Conservation (phyloP, 2,797 vertebrate species). For the Prunella strophiata region DNA sequence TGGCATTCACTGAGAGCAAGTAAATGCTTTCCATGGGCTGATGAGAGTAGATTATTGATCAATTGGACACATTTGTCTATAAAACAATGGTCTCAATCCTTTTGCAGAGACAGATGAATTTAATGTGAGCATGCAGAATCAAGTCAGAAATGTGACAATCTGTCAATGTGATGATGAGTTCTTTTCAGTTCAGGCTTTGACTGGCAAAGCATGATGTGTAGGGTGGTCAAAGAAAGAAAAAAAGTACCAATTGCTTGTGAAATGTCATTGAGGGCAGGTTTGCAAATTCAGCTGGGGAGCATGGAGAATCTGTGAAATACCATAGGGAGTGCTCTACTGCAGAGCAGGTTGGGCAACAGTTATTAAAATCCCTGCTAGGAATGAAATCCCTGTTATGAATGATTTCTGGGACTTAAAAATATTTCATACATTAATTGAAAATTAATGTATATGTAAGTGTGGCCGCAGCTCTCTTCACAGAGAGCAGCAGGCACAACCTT, state of each 20-base stretch:
- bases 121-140: not conserved
- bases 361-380: not conserved
- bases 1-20: not conserved
- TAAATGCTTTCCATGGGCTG: slow-evolving; percentile 20
- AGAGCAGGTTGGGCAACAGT: not conserved
- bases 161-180: not conserved
- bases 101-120: not conserved
- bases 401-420: not conserved
- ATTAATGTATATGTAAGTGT: not conserved
- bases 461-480: too few relatives aligned
- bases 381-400: not conserved
- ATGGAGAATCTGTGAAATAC: not conserved
- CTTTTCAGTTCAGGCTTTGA: not conserved
- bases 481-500: too few relatives aligned
- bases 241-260: not conserved
- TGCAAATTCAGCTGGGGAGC: not conserved
- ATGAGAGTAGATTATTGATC: slow-evolving; percentile 10
- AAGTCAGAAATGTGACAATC: not conserved
- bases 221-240: not conserved
- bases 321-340: not conserved
- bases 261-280: not conserved
- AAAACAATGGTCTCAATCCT: not conserved
- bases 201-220: not conserved
- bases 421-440: not conserved
- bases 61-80: not conserved